A percentile compares a stretch with the other conserved stretches of the same genome.
Evolutionary conservation across 2,113 vertebrate genomes (phyloP).

Genomic region (Caracal caracal): DNA sequence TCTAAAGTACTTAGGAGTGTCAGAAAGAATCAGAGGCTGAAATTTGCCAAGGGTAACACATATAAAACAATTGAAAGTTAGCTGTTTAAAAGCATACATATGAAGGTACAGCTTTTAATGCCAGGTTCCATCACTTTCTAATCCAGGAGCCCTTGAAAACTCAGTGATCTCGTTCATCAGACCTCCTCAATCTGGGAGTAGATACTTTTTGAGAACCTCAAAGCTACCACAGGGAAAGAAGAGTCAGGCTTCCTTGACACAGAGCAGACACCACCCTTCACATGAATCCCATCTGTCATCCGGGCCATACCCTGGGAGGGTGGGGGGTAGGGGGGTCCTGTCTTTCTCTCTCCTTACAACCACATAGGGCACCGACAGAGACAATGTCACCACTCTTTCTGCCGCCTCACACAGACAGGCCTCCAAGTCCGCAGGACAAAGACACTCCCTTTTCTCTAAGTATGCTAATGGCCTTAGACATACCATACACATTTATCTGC

Average conservation of each 20-base stretch:
- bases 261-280: neutral
- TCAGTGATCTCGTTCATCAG: neutral
- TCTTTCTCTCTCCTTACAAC: neutral
- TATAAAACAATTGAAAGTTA: conserved; percentile 20
- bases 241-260: neutral
- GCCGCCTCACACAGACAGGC: neutral
- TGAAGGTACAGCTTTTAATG: neutral
- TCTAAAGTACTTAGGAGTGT: conserved; percentile 17
- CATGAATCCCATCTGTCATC: neutral
- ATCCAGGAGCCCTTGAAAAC: neutral
- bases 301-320: neutral
- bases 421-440: neutral
- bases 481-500: neutral
- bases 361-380: neutral
- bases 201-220: neutral
- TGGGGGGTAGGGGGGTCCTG: neutral
- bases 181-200: neutral
- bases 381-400: neutral
- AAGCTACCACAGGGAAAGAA: neutral
- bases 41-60: conserved; percentile 7
- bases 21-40: conserved; percentile 19
- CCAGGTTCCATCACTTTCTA: neutral
- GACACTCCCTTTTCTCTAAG: neutral
- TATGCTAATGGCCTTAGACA: neutral
- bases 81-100: neutral